Conservation (phyloP, 2,113 vertebrate genomes). For the Gallinago media region DNA sequence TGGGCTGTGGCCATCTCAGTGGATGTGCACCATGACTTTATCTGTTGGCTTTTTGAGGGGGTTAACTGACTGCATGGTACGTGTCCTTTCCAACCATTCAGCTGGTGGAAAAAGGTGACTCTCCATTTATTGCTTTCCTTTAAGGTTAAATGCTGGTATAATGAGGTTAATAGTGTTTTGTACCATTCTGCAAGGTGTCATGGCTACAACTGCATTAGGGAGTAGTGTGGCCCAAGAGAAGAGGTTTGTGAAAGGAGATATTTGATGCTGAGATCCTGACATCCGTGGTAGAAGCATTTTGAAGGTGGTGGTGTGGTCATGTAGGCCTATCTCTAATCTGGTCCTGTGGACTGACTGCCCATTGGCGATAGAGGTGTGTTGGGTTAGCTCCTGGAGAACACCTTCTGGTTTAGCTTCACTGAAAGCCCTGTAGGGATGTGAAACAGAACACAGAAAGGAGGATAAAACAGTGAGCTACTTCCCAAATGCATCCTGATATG, state of each 20-base stretch:
- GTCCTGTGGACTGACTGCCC: background rate
- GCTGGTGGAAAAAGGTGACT: background rate
- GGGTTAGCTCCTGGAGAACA: background rate
- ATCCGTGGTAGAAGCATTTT: background rate
- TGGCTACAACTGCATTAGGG: background rate
- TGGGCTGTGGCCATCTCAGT: background rate
- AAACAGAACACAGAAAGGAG: background rate
- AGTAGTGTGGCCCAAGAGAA: background rate
- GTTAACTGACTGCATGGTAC: fast-evolving
- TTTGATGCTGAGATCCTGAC: background rate
- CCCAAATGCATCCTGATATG: background rate
- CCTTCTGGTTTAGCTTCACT: background rate
- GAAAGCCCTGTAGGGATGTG: background rate
- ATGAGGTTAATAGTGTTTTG: background rate
- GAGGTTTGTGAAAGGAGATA: background rate
- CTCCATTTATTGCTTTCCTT: background rate
- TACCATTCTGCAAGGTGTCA: background rate
- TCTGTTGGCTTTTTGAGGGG: background rate
- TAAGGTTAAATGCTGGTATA: background rate
- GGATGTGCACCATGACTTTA: background rate
- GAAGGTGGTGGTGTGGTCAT: background rate
- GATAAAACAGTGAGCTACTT: background rate
- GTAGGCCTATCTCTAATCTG: too few species aligned
- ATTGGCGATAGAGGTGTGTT: background rate
- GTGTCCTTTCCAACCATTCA: fast-evolving